Evolutionary conservation across 1,140 invertebrate species (phyloP).

Genomic region (Aethina tumida): DNA sequence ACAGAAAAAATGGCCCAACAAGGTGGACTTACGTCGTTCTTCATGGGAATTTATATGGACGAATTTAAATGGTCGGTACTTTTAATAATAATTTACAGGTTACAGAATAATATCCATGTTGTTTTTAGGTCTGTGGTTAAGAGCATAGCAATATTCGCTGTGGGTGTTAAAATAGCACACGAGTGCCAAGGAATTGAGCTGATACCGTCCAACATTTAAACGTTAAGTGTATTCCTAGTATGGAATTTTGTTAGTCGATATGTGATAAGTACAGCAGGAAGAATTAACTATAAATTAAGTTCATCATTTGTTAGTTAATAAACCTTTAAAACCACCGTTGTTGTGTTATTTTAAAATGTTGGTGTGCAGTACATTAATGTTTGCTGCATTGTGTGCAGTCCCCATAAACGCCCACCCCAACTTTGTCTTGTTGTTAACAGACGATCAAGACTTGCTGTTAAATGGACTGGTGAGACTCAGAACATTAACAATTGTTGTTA

Average conservation of each 20-base stretch:
- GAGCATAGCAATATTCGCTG: conserved; percentile 53
- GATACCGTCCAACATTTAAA: conserved; percentile 27
- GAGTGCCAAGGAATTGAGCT: conserved; percentile 56
- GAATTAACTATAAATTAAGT: background rate
- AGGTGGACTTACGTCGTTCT: conserved; percentile 24
- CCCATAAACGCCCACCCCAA: conserved; percentile 45
- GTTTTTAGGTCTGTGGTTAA: conserved; percentile 56
- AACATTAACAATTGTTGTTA: conserved; percentile 6
- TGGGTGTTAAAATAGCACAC: conserved; percentile 56
- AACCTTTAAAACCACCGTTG: background rate
- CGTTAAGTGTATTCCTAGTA: too few species aligned
- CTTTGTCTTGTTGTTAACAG: conserved; percentile 71
- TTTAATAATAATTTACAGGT: conserved; percentile 1
- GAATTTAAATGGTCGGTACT: conserved; percentile 43
- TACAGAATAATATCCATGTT: conserved; percentile 2
- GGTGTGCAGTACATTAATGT: conserved; percentile 7
- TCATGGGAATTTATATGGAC: conserved; percentile 41
- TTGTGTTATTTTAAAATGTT: conserved; percentile 21
- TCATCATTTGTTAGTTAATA: background rate
- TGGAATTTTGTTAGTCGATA: background rate
- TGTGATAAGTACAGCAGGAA: background rate
- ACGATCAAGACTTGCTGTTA: conserved; percentile 75
- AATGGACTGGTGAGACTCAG: conserved; percentile 59
- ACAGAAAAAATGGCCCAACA: conserved; percentile 29
- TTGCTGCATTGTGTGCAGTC: too few species aligned